Evolutionary conservation across 2,888 invertebrate genomes (phyloP).

Genomic region (Agrotis ipsilon): DNA sequence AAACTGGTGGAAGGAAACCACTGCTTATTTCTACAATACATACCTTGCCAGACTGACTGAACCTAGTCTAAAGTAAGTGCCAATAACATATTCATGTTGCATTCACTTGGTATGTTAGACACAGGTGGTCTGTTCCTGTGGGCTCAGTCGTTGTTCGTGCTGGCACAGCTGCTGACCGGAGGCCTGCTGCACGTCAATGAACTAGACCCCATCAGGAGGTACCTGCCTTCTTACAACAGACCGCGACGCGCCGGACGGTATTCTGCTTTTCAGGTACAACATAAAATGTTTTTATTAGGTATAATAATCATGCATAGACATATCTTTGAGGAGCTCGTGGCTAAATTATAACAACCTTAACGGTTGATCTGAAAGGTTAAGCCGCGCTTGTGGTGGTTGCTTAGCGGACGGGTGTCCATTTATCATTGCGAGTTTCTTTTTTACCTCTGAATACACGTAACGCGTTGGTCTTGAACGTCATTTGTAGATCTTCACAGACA

Average conservation of each 20-base stretch:
- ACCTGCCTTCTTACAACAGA: constrained; percentile 98
- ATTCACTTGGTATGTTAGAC: constrained; percentile 68
- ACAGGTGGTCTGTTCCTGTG: constrained; percentile 95
- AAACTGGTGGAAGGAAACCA: constrained; percentile 9
- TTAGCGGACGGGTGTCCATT: too few relatives aligned
- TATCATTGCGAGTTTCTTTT: too few relatives aligned
- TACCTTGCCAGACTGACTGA: neutral
- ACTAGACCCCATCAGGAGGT: constrained; percentile 98
- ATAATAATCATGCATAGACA: too few relatives aligned
- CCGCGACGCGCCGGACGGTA: constrained; percentile 98
- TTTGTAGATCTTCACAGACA: too few relatives aligned
- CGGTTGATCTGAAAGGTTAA: too few relatives aligned
- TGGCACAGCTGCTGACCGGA: constrained; percentile 97
- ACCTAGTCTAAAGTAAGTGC: neutral
- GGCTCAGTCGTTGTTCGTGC: constrained; percentile 99
- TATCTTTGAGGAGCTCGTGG: too few relatives aligned
- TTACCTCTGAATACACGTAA: too few relatives aligned
- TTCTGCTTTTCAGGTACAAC: constrained; percentile 97
- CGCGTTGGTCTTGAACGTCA: too few relatives aligned
- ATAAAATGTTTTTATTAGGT: too few relatives aligned
- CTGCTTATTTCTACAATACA: constrained; percentile 12
- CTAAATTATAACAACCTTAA: too few relatives aligned
- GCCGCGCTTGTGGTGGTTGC: too few relatives aligned
- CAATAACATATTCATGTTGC: neutral
- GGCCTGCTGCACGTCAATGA: constrained; percentile 98